A percentile compares a stretch with the other conserved stretches of the same genome.
Evolutionary conservation across 2,797 vertebrate species (phyloP).

Genomic region (Neosilurus mollespiculum): DNA sequence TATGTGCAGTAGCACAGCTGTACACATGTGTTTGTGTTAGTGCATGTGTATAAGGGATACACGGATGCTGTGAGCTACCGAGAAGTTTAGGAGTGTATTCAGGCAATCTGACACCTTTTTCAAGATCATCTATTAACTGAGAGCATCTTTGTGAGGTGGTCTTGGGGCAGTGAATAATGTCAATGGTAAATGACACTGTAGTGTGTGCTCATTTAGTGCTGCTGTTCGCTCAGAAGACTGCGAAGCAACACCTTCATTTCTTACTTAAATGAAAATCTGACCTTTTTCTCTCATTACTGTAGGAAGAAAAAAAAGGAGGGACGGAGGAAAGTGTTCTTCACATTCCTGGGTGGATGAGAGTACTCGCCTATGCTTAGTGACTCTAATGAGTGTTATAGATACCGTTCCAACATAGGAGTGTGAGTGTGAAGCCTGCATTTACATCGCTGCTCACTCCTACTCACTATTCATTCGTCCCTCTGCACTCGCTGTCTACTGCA

Average conservation of each 20-base stretch:
- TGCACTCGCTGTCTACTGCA: constrained; percentile 48
- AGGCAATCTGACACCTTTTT: constrained; percentile 91
- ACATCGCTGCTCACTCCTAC: constrained; percentile 54
- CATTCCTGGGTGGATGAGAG: constrained; percentile 62
- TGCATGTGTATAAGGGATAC: background rate
- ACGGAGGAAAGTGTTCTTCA: constrained; percentile 54
- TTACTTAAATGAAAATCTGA: constrained; percentile 80
- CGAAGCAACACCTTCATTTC: constrained; percentile 73
- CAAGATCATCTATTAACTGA: constrained; percentile 98
- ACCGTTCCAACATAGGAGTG: constrained; percentile 48
- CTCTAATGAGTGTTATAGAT: constrained; percentile 69
- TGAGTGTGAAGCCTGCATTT: constrained; percentile 60
- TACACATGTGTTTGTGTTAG: background rate
- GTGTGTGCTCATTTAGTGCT: constrained; percentile 92
- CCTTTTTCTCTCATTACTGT: constrained; percentile 86
- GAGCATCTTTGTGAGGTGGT: constrained; percentile 93
- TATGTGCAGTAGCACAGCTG: background rate
- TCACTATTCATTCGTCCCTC: constrained; percentile 52
- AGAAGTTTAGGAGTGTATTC: constrained; percentile 64
- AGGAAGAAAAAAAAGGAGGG: constrained; percentile 63
- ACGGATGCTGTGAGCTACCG: background rate
- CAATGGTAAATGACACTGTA: constrained; percentile 98
- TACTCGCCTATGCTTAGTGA: constrained; percentile 54
- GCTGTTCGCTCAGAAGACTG: constrained; percentile 88
- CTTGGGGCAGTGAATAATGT: constrained; percentile 98